Evolutionary conservation across 2,113 vertebrate genomes (phyloP), one percentile per base, ranked within the genome.

Genomic region (Nothocercus julius): DNA sequence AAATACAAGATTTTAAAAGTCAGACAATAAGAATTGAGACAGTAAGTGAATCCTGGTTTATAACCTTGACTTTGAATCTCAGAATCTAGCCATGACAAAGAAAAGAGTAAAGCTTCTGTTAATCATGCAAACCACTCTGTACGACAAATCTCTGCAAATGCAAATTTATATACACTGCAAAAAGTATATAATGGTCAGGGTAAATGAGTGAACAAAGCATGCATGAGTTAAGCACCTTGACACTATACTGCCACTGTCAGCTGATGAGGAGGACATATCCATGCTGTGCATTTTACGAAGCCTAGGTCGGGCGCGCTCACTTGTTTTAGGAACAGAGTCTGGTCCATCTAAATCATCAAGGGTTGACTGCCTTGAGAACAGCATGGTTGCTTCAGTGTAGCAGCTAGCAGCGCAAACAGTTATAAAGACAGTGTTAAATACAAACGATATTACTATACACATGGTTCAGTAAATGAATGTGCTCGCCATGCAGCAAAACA

Each of bases 341-440:
- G 98, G 98, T 95, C 98, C 98, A 95, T 99, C 99, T 97, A 99
- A 98, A 97, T 99, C 99, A 97, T 99, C 99, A 98, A 99, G 98
- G 64, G 99, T 99, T 97, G 99, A 99, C 96, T 99, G 99, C 96
- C 99, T 99, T 94, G 99, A 99, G 96, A 99, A 98, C 97, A 99
- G 98, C 96, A 98, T 99, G 98, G 99, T 99, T 98, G 99, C 99
- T 96, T 99, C 99, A 82, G 99, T 99, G 98, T 98, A 98, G 98
- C 98, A 99, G 95, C 99, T 99, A 98, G 97, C 98, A 98, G 98
- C 96, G 97, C 98, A 98, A 98, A 98, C 95, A 98, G 97, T 98
- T 95, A 98, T 34, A 98, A 97, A 98, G 96, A 98, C 93, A 98
- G 96, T 78, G 95, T 98, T 98, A 98, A 97, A 98, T 92, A 96